These are phyloP conservation scores for Gavia stellata DNA, from an alignment of 2,113 vertebrate genomes.

Conservation along the genomic window DNA sequence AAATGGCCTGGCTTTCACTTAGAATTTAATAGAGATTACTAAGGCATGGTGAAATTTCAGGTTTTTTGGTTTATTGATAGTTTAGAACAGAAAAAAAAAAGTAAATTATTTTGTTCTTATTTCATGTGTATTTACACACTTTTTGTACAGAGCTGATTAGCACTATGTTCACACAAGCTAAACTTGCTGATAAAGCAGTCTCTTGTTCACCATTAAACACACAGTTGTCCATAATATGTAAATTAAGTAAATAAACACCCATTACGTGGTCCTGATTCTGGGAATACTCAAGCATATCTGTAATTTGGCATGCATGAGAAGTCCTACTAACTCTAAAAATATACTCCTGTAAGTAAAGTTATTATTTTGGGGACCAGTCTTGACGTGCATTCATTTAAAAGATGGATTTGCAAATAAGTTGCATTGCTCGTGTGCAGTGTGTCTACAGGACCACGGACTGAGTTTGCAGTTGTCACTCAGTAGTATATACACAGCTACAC, in stretches of 20 bases:
- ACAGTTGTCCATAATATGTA: neutral
- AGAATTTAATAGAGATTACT: neutral
- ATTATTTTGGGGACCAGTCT: neutral
- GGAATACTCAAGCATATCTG: neutral
- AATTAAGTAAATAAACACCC: neutral
- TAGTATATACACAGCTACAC: neutral
- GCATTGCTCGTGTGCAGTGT: fast-evolving
- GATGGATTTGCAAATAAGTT: neutral
- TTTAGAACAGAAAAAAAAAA: neutral
- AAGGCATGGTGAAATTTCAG: neutral
- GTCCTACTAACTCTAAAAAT: neutral
- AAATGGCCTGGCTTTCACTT: neutral
- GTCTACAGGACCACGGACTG: neutral
- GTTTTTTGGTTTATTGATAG: neutral
- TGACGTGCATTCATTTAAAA: neutral
- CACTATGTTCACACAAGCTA: neutral
- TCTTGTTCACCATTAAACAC: neutral
- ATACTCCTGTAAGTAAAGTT: neutral
- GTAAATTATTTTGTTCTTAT: neutral
- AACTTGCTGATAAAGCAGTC: neutral
- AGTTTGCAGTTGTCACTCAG: neutral
- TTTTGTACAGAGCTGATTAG: neutral
- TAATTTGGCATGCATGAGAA: neutral
- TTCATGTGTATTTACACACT: neutral
- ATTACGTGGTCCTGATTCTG: neutral